phyloP scores from a whole-genome alignment of 2,797 vertebrate genomes.

The Stomatorhinus walkeri region DNA sequence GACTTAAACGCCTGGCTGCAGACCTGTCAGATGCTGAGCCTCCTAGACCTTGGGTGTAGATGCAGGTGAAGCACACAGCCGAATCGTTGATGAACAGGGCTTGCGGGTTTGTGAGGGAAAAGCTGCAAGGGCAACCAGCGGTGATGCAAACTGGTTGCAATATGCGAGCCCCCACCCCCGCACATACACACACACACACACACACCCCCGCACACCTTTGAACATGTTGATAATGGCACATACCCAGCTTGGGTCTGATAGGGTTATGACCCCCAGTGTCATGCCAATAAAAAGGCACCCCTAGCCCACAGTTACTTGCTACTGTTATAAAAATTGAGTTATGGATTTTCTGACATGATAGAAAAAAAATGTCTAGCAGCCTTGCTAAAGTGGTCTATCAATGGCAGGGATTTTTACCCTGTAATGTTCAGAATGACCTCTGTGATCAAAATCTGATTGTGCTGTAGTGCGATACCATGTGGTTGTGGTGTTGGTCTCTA shows the following conservation, averaged over 20 bases:
- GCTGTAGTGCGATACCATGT: background rate
- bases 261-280: background rate
- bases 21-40: background rate
- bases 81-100: background rate
- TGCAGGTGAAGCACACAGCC: background rate
- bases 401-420: background rate
- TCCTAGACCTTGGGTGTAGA: background rate
- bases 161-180: background rate
- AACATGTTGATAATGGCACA: background rate
- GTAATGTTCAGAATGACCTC: background rate
- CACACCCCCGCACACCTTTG: background rate
- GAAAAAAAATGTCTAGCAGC: background rate
- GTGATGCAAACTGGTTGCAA: background rate
- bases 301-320: background rate
- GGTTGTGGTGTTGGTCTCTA: background rate
- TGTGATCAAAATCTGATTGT: background rate
- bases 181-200: background rate
- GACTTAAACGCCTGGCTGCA: background rate
- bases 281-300: background rate
- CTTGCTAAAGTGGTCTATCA: background rate
- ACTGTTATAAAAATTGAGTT: constrained; percentile 1
- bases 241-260: background rate
- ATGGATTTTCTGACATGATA: background rate
- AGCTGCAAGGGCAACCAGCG: background rate
- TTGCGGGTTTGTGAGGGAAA: background rate